A percentile compares a stretch with the other conserved stretches of the same genome.
These are phyloP conservation scores for Chrysochloris asiatica DNA, from an alignment of 2,113 vertebrate species.

Conservation along the genomic window DNA sequence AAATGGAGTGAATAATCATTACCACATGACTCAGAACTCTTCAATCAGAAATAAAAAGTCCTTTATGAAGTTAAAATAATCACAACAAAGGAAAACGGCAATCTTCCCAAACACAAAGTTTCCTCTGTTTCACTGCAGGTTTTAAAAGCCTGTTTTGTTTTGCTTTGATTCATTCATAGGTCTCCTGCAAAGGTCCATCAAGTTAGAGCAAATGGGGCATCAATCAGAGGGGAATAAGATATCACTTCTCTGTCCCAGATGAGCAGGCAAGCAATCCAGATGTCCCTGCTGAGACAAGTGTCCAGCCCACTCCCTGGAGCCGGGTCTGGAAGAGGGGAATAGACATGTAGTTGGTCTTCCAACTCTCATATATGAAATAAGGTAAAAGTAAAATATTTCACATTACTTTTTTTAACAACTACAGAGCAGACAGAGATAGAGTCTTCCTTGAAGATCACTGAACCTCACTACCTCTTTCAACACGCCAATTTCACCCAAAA, in stretches of 20 bases:
- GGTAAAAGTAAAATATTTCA: neutral
- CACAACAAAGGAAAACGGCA: neutral
- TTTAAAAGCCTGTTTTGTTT: neutral
- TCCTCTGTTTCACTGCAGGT: neutral
- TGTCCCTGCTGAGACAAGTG: neutral
- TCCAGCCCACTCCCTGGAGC: accelerated
- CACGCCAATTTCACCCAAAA: neutral
- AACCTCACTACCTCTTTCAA: neutral
- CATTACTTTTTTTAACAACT: neutral
- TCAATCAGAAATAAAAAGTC: neutral
- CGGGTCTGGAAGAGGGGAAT: neutral
- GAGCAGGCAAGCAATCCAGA: neutral
- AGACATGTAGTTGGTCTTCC: neutral
- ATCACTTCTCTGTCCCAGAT: neutral
- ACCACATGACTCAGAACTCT: neutral
- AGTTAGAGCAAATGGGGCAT: slow-evolving; percentile 11
- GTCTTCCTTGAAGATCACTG: neutral
- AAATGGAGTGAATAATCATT: neutral
- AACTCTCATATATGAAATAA: neutral
- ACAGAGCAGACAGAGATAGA: neutral
- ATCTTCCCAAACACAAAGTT: neutral
- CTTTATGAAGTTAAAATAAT: neutral
- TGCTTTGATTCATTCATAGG: neutral
- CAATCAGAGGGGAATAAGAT: neutral
- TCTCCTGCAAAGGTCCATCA: neutral